phyloP scores from a whole-genome alignment of 2,888 invertebrate species.

The Ochropleura plecta region DNA sequence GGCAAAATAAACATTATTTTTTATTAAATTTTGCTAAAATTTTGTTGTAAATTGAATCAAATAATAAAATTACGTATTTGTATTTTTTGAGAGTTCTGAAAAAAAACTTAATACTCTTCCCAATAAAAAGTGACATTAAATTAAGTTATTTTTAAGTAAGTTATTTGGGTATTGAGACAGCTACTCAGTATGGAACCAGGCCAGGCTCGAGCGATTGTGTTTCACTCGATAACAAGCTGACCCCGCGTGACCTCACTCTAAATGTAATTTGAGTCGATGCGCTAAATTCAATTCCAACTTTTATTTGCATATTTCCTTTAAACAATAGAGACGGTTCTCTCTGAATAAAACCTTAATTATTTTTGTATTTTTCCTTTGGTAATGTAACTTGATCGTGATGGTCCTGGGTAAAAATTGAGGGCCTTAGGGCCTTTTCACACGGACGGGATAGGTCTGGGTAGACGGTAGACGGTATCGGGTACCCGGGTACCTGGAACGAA shows the following conservation, averaged over 20 bases:
- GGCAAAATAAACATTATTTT: background rate
- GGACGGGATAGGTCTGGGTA: background rate
- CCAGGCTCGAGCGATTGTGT: slow-evolving; percentile 73
- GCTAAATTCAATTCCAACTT: slow-evolving; percentile 73
- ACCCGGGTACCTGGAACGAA: background rate
- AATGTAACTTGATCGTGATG: slow-evolving; percentile 29
- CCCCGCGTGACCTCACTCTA: slow-evolving; percentile 70
- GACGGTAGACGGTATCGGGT: background rate
- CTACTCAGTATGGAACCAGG: slow-evolving; percentile 72
- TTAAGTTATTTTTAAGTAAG: slow-evolving; percentile 53
- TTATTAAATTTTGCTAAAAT: too few relatives aligned
- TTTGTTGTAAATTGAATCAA: too few relatives aligned
- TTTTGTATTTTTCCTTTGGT: slow-evolving; percentile 31
- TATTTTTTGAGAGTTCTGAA: background rate
- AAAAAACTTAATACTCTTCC: background rate
- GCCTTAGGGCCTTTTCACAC: slow-evolving; percentile 23
- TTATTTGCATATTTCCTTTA: slow-evolving; percentile 69
- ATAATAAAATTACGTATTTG: too few relatives aligned
- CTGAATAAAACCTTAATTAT: slow-evolving; percentile 43
- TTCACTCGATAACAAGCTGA: slow-evolving; percentile 78
- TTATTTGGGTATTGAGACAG: slow-evolving; percentile 62
- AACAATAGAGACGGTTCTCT: slow-evolving; percentile 50
- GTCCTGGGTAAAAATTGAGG: slow-evolving; percentile 2
- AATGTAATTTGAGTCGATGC: slow-evolving; percentile 73
- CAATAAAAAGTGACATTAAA: slow-evolving; percentile 1